These are phyloP conservation scores for Choreutis nemorana DNA, from an alignment of 2,888 invertebrate genomes.

Conservation along the genomic window DNA sequence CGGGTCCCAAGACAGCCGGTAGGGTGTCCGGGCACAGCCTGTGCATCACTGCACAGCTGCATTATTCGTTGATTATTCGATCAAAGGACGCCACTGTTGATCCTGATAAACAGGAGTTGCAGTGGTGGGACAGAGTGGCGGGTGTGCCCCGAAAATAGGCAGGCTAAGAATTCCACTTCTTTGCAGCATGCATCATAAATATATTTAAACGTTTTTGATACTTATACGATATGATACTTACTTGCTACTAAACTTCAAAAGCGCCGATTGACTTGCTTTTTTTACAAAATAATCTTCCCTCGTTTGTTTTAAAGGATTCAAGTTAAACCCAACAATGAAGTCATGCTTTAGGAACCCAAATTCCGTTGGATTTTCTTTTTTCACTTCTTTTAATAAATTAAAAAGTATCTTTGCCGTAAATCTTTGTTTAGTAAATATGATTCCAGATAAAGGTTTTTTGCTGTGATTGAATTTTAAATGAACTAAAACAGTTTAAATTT, in stretches of 20 bases:
- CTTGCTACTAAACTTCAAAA: slow-evolving; percentile 54
- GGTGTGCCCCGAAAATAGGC: no score
- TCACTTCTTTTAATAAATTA: slow-evolving; percentile 68
- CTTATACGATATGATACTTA: slow-evolving; percentile 22
- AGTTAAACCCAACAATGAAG: slow-evolving; percentile 75
- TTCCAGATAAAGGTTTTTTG: slow-evolving; percentile 65
- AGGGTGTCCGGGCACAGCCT: no score
- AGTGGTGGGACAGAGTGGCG: no score
- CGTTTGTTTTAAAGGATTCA: slow-evolving; percentile 63
- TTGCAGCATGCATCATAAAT: not conserved
- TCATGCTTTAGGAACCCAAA: slow-evolving; percentile 71
- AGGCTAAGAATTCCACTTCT: no score
- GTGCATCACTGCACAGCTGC: no score
- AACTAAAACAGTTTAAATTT: no score
- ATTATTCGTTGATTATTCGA: no score
- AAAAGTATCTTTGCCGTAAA: slow-evolving; percentile 80
- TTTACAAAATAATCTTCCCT: slow-evolving; percentile 61
- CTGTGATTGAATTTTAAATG: slow-evolving; percentile 28
- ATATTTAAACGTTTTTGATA: not conserved
- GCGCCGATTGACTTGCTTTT: slow-evolving; percentile 60
- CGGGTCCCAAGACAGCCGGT: no score
- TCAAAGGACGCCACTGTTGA: no score
- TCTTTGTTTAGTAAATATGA: slow-evolving; percentile 77
- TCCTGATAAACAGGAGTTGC: no score
- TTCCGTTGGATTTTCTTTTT: slow-evolving; percentile 35